phyloP scores from a whole-genome alignment of 2,888 invertebrate genomes.

The Ethmia dodecea region DNA sequence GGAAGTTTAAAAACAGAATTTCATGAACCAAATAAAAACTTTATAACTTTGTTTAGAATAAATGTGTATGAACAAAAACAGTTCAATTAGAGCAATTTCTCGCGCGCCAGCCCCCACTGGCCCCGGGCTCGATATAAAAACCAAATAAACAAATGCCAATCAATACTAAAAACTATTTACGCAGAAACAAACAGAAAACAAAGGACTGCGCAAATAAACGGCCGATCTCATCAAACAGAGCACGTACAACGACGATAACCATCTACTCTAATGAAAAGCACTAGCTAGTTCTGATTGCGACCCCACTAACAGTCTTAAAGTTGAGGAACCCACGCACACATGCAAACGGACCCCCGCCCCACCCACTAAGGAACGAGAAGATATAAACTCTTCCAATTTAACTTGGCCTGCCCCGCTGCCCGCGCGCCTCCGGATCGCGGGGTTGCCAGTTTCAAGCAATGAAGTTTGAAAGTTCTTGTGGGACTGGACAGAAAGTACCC shows the following conservation, averaged over 20 bases:
- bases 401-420: constrained; percentile 30
- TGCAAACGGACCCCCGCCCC: constrained; percentile 27
- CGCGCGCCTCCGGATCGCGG: constrained; percentile 20
- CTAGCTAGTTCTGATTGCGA: constrained; percentile 67
- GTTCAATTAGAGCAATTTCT: no score
- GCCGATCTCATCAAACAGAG: constrained; percentile 53
- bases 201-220: constrained; percentile 38
- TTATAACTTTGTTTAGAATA: no score
- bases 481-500: constrained; percentile 34
- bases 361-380: constrained; percentile 54
- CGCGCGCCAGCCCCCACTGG: no score
- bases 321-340: constrained; percentile 57
- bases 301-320: constrained; percentile 73
- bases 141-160: not conserved
- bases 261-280: constrained; percentile 72
- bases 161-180: constrained; percentile 17
- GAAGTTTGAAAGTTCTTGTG: constrained; percentile 46
- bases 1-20: no score
- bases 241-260: constrained; percentile 57
- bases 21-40: no score
- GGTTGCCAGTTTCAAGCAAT: constrained; percentile 27
- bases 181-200: constrained; percentile 25
- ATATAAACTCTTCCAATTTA: constrained; percentile 37
- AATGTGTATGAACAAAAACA: no score
- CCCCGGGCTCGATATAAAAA: not conserved